Evolutionary conservation across 2,797 vertebrate genomes (phyloP).

Genomic region (Myotis daubentonii): DNA sequence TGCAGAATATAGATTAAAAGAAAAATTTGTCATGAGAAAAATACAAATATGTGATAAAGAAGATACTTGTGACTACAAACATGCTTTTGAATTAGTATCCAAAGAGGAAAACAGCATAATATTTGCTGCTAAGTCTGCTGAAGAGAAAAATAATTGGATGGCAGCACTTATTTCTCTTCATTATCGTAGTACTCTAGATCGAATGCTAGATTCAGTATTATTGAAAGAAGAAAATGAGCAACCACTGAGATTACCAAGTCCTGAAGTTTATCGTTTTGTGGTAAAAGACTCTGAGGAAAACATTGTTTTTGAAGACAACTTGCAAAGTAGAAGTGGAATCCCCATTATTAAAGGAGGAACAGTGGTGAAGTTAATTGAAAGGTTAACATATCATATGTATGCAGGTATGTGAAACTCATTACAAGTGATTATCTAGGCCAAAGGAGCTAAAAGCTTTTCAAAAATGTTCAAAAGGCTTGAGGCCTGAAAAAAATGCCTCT

Average conservation of each 20-base stretch:
- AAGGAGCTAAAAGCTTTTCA: slow-evolving; percentile 29
- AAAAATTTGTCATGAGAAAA: slow-evolving; percentile 96
- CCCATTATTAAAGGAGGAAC: slow-evolving; percentile 98
- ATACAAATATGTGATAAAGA: slow-evolving; percentile 94
- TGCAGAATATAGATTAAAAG: slow-evolving; percentile 96
- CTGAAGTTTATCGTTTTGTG: slow-evolving; percentile 93
- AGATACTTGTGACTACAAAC: slow-evolving; percentile 90
- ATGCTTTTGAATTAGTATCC: slow-evolving; percentile 93
- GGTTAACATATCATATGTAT: slow-evolving; percentile 99
- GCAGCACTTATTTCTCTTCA: slow-evolving; percentile 96
- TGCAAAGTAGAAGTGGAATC: slow-evolving; percentile 96
- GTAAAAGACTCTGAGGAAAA: slow-evolving; percentile 97
- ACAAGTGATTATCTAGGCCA: background rate
- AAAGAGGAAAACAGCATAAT: slow-evolving; percentile 93
- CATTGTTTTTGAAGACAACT: slow-evolving; percentile 96
- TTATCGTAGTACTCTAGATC: slow-evolving; percentile 96
- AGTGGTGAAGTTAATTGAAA: slow-evolving; percentile 97
- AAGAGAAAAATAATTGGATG: slow-evolving; percentile 98
- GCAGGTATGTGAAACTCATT: slow-evolving; percentile 89
- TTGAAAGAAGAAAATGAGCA: slow-evolving; percentile 95
- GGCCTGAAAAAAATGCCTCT: background rate
- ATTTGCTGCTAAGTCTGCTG: slow-evolving; percentile 93
- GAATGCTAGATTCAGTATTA: slow-evolving; percentile 94
- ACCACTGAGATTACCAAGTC: slow-evolving; percentile 92
- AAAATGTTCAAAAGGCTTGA: background rate